Base-by-base conservation (phyloP, 2,113 vertebrate genomes). In the Gnathonemus echidnorhynchus region DNA sequence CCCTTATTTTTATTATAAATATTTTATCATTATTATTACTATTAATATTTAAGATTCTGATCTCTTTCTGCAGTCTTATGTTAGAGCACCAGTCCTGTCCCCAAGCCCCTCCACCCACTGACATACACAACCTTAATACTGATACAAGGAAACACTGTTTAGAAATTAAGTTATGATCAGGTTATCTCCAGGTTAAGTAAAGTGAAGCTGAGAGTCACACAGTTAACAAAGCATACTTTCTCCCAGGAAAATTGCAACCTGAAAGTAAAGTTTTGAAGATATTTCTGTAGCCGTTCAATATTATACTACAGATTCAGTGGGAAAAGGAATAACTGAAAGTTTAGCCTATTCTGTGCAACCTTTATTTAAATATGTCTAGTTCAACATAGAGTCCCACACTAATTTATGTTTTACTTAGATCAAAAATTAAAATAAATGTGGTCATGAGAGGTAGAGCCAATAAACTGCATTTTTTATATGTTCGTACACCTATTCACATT, bases 71-170 rank as follows among this genome's bases (percentile, higher is more conserved):
- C 70, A 89, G 66, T 77, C 88, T 87, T 77, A 39, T 48, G 45
- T 80, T 49, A 45, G 19, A 21, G 49, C 50, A 87, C 84, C 84
- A 19, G 19, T 62, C 85, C 88, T 77, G 49, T 49, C 49, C 88
- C 88, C 17, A 39, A 35, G 21, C 85, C 92, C 91, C 91, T 89
- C 92, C 90, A 86, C 92, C 89, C 92, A 92, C 93, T 92, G 89
- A 91, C 92, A 90, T 88, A 90, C 94, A 92, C 39, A 86, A 90
- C 85, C 50, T 27, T 90, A 95, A 95, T 94, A 95, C 93, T 94
- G 94, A 92, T 93, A 89, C n/a, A 93, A 93, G 90, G 58, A 88
- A 95, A 95, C 93, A 95, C 95, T 95, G 94, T 93, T 74, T 92
- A 89, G 90, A 89, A 86, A 74, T 89, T 48, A 50, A 88, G 83